Conservation (phyloP, 2,888 invertebrate genomes). For the Dione vanillae region DNA sequence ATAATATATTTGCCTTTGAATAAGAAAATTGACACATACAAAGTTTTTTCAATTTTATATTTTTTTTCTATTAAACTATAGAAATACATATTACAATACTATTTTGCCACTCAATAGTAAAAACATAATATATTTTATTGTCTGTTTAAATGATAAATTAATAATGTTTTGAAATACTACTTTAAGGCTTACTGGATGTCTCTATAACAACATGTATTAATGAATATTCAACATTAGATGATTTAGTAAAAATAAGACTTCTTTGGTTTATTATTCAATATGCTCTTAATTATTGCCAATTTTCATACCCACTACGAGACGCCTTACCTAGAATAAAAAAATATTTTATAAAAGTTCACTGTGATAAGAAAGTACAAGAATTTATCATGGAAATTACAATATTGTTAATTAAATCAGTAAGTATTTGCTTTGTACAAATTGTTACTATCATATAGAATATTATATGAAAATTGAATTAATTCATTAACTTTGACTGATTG, state of each 20-base stretch:
- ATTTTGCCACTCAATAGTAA: constrained; percentile 2
- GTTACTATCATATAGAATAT: not conserved
- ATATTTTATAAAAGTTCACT: constrained; percentile 59
- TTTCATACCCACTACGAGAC: constrained; percentile 66
- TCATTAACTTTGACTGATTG: no score
- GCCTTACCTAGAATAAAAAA: constrained; percentile 61
- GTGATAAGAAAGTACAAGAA: constrained; percentile 74
- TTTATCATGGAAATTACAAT: constrained; percentile 67
- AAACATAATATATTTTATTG: not conserved
- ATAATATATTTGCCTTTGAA: no score
- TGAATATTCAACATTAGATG: constrained; percentile 64
- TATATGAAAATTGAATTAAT: not conserved
- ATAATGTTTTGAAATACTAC: constrained; percentile 19
- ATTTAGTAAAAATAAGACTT: constrained; percentile 70
- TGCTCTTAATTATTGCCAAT: constrained; percentile 71
- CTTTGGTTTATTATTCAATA: constrained; percentile 74
- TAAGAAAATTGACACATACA: no score
- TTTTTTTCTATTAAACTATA: no score
- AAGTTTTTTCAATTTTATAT: no score
- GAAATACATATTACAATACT: not conserved
- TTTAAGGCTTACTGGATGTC: constrained; percentile 71
- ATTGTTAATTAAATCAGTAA: constrained; percentile 68
- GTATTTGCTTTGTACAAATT: constrained; percentile 27
- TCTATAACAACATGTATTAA: constrained; percentile 60
- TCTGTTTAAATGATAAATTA: not conserved